Evolutionary conservation across 2,888 invertebrate species (phyloP).

Genomic region (Ernsta delagoae): DNA sequence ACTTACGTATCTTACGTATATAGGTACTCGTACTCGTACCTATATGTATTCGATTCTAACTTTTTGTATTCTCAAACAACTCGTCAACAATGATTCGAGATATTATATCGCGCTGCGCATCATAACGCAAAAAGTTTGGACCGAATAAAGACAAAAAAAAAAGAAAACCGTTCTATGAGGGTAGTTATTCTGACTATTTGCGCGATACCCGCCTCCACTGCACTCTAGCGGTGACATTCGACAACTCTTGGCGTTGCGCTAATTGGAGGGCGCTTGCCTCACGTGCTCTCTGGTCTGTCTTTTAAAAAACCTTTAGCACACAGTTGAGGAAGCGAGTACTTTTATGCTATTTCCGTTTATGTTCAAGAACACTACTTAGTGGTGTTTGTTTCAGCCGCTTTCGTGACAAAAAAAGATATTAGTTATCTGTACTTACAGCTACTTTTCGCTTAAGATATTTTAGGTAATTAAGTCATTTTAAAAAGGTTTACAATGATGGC

Average conservation of each 20-base stretch:
- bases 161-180: background rate
- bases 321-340: background rate
- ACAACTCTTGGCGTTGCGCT: conserved; percentile 44
- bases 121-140: too few species aligned
- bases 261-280: conserved; percentile 75
- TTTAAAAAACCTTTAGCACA: conserved; percentile 20
- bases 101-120: too few species aligned
- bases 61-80: too few species aligned
- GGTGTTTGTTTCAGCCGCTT: background rate
- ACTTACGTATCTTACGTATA: too few species aligned
- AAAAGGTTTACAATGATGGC: too few species aligned
- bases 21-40: too few species aligned
- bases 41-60: too few species aligned
- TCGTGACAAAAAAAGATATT: background rate
- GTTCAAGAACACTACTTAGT: background rate
- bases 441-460: too few species aligned
- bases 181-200: conserved; percentile 5
- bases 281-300: conserved; percentile 58
- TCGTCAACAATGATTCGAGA: too few species aligned
- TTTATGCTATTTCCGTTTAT: background rate
- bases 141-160: too few species aligned
- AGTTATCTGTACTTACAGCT: too few species aligned
- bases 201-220: background rate
- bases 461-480: too few species aligned
- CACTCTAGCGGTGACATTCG: conserved; percentile 32